These are phyloP conservation scores for Littorina saxatilis DNA, from an alignment of 1,140 invertebrate genomes.

Conservation along the genomic window DNA sequence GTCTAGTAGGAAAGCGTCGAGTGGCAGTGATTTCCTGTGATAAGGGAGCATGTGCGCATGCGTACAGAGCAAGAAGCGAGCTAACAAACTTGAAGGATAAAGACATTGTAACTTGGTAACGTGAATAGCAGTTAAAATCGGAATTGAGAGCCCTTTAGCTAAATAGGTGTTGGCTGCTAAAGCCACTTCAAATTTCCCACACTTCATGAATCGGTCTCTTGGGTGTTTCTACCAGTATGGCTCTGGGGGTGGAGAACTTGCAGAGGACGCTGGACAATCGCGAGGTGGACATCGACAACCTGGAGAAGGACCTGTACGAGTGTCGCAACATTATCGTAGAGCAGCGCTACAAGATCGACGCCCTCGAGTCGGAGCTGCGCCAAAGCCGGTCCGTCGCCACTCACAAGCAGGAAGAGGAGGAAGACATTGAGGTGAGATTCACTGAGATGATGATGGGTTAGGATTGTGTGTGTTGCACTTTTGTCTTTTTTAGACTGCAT, in stretches of 20 bases:
- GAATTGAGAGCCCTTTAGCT: no score
- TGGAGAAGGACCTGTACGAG: constrained; percentile 50
- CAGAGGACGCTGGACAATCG: constrained; percentile 51
- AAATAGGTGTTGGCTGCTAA: no score
- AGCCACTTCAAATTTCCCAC: no score
- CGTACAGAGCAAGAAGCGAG: no score
- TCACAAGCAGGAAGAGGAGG: constrained; percentile 5
- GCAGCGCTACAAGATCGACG: constrained; percentile 37
- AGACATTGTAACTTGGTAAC: no score
- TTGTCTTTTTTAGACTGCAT: no score
- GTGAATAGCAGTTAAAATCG: no score
- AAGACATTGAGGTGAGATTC: constrained; percentile 33
- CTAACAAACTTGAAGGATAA: no score
- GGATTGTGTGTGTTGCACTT: background rate
- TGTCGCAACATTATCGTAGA: constrained; percentile 42
- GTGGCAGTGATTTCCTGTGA: no score
- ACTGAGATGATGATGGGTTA: background rate
- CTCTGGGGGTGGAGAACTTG: constrained; percentile 45
- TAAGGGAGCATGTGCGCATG: no score
- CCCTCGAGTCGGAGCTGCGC: constrained; percentile 32
- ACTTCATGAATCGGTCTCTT: no score
- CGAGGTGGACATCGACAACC: constrained; percentile 51
- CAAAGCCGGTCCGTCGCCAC: background rate
- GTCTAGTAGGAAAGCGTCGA: no score
- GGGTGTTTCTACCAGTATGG: constrained; percentile 46